These are phyloP conservation scores for Neocrepidodera transversa DNA, from an alignment of 2,888 invertebrate species.

Conservation along the genomic window DNA sequence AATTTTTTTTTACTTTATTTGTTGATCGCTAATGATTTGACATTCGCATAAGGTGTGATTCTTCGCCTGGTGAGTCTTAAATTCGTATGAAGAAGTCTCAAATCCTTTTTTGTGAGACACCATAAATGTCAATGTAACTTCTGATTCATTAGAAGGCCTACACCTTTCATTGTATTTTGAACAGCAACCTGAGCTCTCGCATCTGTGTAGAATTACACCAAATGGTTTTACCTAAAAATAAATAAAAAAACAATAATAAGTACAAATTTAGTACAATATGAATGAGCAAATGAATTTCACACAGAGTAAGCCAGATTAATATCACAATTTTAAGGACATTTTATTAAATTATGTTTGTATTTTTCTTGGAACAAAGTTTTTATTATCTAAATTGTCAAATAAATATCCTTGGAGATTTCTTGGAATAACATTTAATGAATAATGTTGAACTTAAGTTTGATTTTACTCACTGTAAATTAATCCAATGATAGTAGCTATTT, in stretches of 20 bases:
- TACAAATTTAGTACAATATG: neutral
- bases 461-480: too few species aligned
- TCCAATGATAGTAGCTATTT: too few species aligned
- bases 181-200: conserved; percentile 24
- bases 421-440: too few species aligned
- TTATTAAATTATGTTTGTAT: too few species aligned
- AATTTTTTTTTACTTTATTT: neutral
- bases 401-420: too few species aligned
- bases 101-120: neutral
- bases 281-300: neutral
- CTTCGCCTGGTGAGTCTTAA: neutral
- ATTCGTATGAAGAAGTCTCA: neutral
- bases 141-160: neutral
- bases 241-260: neutral
- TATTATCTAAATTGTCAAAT: too few species aligned
- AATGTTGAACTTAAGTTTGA: too few species aligned
- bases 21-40: conserved; percentile 5
- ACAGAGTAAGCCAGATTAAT: too few species aligned
- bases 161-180: conserved; percentile 13
- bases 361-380: too few species aligned
- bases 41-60: conserved; percentile 18
- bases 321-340: too few species aligned
- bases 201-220: conserved; percentile 19
- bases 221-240: conserved; percentile 22
- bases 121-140: conserved; percentile 6